Evolutionary conservation across 2,888 invertebrate genomes (phyloP).

Genomic region (Drosophila yooni): DNA sequence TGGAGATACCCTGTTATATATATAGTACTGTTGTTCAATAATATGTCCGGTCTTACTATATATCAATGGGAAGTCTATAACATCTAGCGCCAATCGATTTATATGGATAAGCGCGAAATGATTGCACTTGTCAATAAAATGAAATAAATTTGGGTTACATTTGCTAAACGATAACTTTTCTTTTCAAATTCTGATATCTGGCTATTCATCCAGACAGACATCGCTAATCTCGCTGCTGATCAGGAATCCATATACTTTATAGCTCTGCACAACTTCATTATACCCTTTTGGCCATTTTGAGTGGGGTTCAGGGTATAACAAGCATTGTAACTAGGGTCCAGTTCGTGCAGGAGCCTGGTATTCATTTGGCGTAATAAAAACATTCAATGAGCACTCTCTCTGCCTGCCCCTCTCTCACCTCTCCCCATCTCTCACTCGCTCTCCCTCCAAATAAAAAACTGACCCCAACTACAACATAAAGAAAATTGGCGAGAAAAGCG

Average conservation of each 20-base stretch:
- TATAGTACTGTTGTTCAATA: neutral
- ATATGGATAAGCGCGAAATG: neutral
- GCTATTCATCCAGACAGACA: neutral
- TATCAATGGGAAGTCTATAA: neutral
- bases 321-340: constrained; percentile 50
- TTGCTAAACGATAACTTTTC: neutral
- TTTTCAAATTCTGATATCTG: neutral
- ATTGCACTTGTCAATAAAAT: neutral
- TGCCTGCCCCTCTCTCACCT: neutral
- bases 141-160: neutral
- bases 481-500: constrained; percentile 81
- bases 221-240: neutral
- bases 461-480: constrained; percentile 66
- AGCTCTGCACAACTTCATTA: neutral
- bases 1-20: neutral
- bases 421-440: neutral
- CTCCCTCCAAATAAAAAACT: constrained; percentile 28
- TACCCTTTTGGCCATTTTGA: neutral
- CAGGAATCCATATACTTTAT: neutral
- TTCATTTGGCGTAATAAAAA: constrained; percentile 78
- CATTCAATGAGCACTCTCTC: constrained; percentile 68
- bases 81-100: neutral
- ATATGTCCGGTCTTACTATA: no score
- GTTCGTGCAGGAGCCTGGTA: constrained; percentile 39
- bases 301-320: constrained; percentile 18